These are phyloP conservation scores for Lutjanus argentimaculatus DNA, from an alignment of 2,797 vertebrate genomes.

Conservation along the genomic window DNA sequence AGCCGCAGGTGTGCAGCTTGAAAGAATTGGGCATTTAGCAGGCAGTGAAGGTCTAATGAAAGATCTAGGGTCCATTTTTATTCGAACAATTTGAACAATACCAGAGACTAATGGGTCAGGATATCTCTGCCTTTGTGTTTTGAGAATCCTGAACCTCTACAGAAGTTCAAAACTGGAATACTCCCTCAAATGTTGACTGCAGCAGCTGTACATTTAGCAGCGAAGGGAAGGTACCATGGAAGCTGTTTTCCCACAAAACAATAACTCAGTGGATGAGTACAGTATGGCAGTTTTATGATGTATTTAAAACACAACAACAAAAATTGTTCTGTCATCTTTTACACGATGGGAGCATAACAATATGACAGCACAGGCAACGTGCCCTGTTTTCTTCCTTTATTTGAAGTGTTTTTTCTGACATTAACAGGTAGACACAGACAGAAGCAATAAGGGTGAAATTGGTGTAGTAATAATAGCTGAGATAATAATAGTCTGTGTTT, in stretches of 20 bases:
- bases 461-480: conserved; percentile 22
- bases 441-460: conserved; percentile 7
- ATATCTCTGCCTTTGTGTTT: too few relatives aligned
- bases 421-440: not conserved
- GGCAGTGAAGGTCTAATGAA: too few relatives aligned
- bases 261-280: not conserved
- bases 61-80: not conserved
- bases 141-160: not conserved
- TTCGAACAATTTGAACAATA: not conserved
- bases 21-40: not conserved
- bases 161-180: not conserved
- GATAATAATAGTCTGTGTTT: conserved; percentile 36
- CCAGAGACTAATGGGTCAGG: not conserved
- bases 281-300: not conserved
- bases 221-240: not conserved
- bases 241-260: not conserved
- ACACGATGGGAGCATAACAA: not conserved
- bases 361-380: conserved; percentile 6
- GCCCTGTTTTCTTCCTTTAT: conserved; percentile 2
- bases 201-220: not conserved
- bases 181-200: not conserved
- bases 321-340: not conserved
- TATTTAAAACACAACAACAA: not conserved
- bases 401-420: not conserved
- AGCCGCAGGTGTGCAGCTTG: not conserved